Evolutionary conservation across 2,797 vertebrate species (phyloP), one percentile per base, ranked within the genome.

Genomic region (Mormyrus hasselquistii): DNA sequence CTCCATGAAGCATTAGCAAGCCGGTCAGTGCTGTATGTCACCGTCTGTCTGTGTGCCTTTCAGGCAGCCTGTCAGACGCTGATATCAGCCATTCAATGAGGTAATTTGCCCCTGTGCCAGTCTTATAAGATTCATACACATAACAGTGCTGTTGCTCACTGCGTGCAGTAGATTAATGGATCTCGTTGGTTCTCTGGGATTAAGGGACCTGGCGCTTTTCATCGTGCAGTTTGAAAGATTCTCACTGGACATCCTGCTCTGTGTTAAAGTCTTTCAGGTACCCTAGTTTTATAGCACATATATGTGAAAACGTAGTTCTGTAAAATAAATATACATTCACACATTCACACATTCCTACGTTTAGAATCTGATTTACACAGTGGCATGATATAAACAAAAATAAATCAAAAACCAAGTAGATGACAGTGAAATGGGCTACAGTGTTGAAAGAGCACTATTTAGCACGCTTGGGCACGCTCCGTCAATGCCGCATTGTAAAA

Each of bases 81-180:
- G 83, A 52, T 86, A 53, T 86, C 83, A 86, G 82, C 82, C 82
- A 49, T 73, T 73, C 29, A 34, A 38, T 73, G 65, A 73, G 41
- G 44, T 84, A 6, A 52, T 53, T 16, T 16, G 22, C 83, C 83
- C 49, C n/a, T 55, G 22, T 86, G 49, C 50, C 25, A 86, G 47
- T 86, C 47, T 53, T 53, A 29, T 86, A 34, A 86, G 83, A 53
- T 86, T 53, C 50, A 52, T 53, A 19, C 3, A 29, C 50, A 55
- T 50, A 53, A 25, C 47, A 86, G 47, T 52, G 4, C 49, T 29
- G 83, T 53, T 34, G 50, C 50, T 86, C 47, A 53, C 47, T 86
- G 44, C 8, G 2, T 34, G 47, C 22, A 53, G 50, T 53, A 29
- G 50, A 86, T 16, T 25, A 86, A 50, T 29, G 83, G 83, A 53